These are phyloP conservation scores for Pogonus chalceus DNA, from an alignment of 1,140 invertebrate species.

Conservation along the genomic window DNA sequence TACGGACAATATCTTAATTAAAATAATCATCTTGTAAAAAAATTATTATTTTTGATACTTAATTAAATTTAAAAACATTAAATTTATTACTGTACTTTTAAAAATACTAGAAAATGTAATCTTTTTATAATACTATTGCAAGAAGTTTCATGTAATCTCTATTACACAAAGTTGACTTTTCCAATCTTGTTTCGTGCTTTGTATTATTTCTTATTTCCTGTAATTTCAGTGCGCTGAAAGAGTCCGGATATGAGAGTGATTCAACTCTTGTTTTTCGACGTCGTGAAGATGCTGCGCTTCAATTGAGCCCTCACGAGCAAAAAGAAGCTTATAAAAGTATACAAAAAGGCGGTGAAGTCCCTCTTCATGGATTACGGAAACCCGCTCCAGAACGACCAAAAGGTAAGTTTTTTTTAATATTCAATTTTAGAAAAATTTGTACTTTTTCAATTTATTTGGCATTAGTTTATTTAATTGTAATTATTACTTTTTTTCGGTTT, in stretches of 20 bases:
- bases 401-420: constrained; percentile 59
- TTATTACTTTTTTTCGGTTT: too few relatives aligned
- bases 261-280: constrained; percentile 75
- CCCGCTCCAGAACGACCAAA: constrained; percentile 75
- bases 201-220: constrained; percentile 13
- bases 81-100: too few relatives aligned
- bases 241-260: constrained; percentile 83
- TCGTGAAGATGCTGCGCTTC: constrained; percentile 51
- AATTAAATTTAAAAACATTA: too few relatives aligned
- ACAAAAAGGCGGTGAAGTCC: constrained; percentile 85
- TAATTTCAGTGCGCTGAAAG: constrained; percentile 62
- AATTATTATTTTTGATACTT: too few relatives aligned
- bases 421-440: too few relatives aligned
- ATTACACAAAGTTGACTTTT: too few relatives aligned
- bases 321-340: constrained; percentile 73
- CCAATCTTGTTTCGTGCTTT: too few relatives aligned
- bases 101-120: too few relatives aligned
- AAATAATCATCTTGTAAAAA: too few relatives aligned
- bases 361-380: constrained; percentile 77
- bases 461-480: too few relatives aligned
- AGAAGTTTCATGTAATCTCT: constrained; percentile 1
- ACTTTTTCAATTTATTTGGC: too few relatives aligned
- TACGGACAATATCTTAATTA: not conserved
- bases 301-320: constrained; percentile 67
- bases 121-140: constrained; percentile 3